Evolutionary conservation across 2,113 vertebrate genomes (phyloP), one percentile per base, ranked within the genome.

Genomic region (Aegithalos caudatus): DNA sequence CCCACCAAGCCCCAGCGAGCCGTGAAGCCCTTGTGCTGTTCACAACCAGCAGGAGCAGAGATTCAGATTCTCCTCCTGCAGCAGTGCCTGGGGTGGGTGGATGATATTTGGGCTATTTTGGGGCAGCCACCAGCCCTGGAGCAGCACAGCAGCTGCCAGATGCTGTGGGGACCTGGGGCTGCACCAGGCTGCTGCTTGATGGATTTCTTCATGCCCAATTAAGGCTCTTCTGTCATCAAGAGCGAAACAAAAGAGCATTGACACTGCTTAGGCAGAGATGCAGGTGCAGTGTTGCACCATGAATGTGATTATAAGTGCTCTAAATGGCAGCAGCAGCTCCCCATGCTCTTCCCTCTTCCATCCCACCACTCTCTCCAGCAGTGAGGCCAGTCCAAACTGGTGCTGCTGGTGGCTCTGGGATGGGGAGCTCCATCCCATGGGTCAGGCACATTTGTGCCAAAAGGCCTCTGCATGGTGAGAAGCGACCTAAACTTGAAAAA

Each of bases 161-260:
- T 97, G 97, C 96, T 95, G 33, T 37, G 54, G 87, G 78, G 87
- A 90, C 93, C 64, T 7, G 1, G 38, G 18, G 95, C 94, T 81
- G 40, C 83, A 57, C 70, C 40, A 60, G 71, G 74, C 88, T 92
- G 92, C 91, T 76, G 90, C 91, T 90, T 95, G 96, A 97, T 93
- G 70, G 81, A 95, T 97, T 76, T 94, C 95, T 96, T 95, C 96
- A 93, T 69, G 94, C 89, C 94, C 95, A 95, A 78, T 95, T 95
- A 94, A 96, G 94, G 64, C 54, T 90, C 64, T 54, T 38, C 45
- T 94, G 80, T 84, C 86, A 66, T 91, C 83, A 87, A 28, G 86
- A 95, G 81, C 13, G 56, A 89, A 96, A 86, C 67, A 85, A 82
- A 87, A 65, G 40, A 83, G 20, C 22, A 65, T 29, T 35, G 95